These are phyloP conservation scores for Conchocele bisecta DNA, from an alignment of 2,888 invertebrate genomes.

Conservation along the genomic window DNA sequence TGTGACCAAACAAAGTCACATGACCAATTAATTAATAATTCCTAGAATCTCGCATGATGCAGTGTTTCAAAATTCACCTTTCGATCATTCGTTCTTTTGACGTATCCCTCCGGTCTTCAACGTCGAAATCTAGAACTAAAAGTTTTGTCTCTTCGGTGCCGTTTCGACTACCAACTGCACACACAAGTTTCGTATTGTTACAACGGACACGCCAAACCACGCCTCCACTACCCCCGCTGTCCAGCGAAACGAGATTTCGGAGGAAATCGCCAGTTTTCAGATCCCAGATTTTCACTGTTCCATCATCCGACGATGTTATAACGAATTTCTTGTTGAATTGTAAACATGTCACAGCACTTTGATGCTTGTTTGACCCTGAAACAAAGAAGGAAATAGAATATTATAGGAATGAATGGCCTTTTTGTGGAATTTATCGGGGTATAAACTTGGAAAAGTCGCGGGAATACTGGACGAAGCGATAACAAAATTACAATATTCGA, in stretches of 20 bases:
- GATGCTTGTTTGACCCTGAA: slow-evolving; percentile 96
- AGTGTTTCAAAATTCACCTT: too few relatives aligned
- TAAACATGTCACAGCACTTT: slow-evolving; percentile 98
- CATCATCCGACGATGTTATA: slow-evolving; percentile 99
- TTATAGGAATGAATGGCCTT: too few relatives aligned
- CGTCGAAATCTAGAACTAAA: slow-evolving; percentile 98
- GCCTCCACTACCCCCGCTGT: slow-evolving; percentile 98
- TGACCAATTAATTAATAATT: too few relatives aligned
- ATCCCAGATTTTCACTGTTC: slow-evolving; percentile 99
- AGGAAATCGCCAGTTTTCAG: slow-evolving; percentile 96
- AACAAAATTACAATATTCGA: too few relatives aligned
- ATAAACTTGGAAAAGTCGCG: too few relatives aligned
- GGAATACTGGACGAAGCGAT: too few relatives aligned
- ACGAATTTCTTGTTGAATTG: slow-evolving; percentile 98
- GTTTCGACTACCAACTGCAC: slow-evolving; percentile 99
- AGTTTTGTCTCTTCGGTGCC: slow-evolving; percentile 99
- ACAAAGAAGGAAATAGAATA: slow-evolving; percentile 25
- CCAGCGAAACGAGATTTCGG: slow-evolving; percentile 95
- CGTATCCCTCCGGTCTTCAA: slow-evolving; percentile 82
- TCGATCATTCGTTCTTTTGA: too few relatives aligned
- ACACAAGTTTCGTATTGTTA: slow-evolving; percentile 97
- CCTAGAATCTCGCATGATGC: too few relatives aligned
- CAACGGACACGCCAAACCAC: slow-evolving; percentile 99
- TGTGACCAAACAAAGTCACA: too few relatives aligned
- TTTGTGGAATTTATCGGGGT: too few relatives aligned